Base-by-base conservation (phyloP, 1,140 invertebrate species). In the Littorina saxatilis region DNA sequence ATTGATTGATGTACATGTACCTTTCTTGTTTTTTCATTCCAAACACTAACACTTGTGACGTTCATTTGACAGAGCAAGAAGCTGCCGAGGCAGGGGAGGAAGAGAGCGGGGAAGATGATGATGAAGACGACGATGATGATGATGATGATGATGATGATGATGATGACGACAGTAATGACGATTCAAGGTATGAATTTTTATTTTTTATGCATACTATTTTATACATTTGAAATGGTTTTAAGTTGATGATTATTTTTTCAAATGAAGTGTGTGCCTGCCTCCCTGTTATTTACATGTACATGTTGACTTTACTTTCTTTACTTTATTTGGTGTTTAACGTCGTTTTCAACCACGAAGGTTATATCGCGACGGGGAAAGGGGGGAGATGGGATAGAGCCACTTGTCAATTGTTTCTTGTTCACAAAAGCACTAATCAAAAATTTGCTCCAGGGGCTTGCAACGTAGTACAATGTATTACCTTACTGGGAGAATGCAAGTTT, bases 81-180 rank as follows among this genome's bases (percentile, higher is more conserved):
- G 66, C 66, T 20, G 66, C 66, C 4, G 78, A 83, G 20, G 68
- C 72, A 77, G 85, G 83, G 15, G 83, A 83, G 50, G 83, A 85
- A 63, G 83, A 83, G 29, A 77, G 79, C 35, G 66, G 52, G 82
- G 84, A 87, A 75, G 85, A 83, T 80, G 82, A 83, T 52, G 81
- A 85, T 61, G 83, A 82, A 43, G 80, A 83, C 61, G 83, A 86
- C 39, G 82, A 86, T 76, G 83, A 84, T 82, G 84, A 84, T 80
- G 77, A 74, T 70, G 80, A 47, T 37, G 79, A 80, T 43, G 79
- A 80, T 80, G 79, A 80, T 32, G 66, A 74, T n/a, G 68, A 61
- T 29, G 55, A 85, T 39, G 75, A 83, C 74, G 80, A 83, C 50
- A 79, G 84, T 55, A 80, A 84, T 43, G 80, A 83, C 3, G 81